Evolutionary conservation across 2,888 invertebrate species (phyloP), one percentile per base, ranked within the genome.

Genomic region (Lepidonotus clava): DNA sequence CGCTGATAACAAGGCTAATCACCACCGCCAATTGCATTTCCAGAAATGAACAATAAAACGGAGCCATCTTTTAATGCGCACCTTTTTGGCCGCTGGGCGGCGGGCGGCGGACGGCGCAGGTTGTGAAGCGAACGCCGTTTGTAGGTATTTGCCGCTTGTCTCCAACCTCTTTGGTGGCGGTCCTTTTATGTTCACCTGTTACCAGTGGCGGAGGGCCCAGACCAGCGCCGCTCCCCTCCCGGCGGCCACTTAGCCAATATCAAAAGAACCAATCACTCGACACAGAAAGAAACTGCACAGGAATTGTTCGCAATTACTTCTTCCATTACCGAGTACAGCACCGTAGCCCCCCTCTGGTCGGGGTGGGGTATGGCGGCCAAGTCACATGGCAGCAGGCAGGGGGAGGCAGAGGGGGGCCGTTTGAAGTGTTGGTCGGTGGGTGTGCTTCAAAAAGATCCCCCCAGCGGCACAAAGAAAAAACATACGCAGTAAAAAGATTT

Each of bases 301-400:
- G 80, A 80, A 80, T 80, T 80, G 80, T 80, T 80, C 80, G 80
- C 80, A 80, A 80, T 80, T 80, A 80, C 80, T 41, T 41, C 80
- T 46, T 80, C 80, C 80, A 80, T 80, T 80, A 80, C 80, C 80
- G 32, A 51, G 80, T 80, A 34, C 80, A 80, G 28, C n/a, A n/a
- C n/a, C n/a, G 36, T 36, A 38, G 34, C 71, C 36, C n/a, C n/a
- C n/a, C n/a, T n/a, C n/a, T 71, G 8, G 71, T 5, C 38, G 71
- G n/a, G 21, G 38, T n/a, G 36, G 34, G 36, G 36, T 14, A 38
- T 34, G 14, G 24, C 46, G 80, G 80, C 21, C 21, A 38, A 36
- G 61, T 61, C 61, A 24, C 61, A n/a, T 71, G 71, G n/a, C 21
- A 38, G 80, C 11, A 46, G 2, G 80, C 46, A 41, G 5, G 46